phyloP scores from a whole-genome alignment of 2,888 invertebrate genomes.

The Aradus depressus region DNA sequence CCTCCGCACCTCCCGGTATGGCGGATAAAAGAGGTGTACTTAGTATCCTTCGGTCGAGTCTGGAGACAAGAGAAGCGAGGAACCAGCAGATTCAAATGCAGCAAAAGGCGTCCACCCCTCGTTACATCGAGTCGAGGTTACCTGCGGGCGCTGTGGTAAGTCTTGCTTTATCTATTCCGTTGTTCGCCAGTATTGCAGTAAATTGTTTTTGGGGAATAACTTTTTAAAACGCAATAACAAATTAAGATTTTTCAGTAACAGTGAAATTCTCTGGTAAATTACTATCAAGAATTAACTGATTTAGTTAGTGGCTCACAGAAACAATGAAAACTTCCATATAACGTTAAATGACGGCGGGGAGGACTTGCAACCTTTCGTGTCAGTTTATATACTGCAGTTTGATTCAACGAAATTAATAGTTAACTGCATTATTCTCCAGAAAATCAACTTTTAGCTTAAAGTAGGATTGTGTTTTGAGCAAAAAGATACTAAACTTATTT shows the following conservation, averaged over 20 bases:
- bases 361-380: too few relatives aligned
- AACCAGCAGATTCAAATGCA: constrained; percentile 40
- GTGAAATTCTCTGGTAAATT: neutral
- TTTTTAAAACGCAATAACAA: neutral
- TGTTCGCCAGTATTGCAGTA: neutral
- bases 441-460: too few relatives aligned
- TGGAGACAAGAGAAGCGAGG: constrained; percentile 48
- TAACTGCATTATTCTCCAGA: too few relatives aligned
- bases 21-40: constrained; percentile 52
- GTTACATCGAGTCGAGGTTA: neutral
- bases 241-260: neutral
- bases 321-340: too few relatives aligned
- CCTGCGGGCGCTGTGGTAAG: constrained; percentile 4
- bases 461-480: too few relatives aligned
- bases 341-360: too few relatives aligned
- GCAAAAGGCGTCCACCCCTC: too few relatives aligned
- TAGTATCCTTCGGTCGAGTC: constrained; percentile 56
- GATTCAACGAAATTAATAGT: too few relatives aligned
- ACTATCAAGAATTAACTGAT: neutral
- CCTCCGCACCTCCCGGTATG: constrained; percentile 27
- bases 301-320: too few relatives aligned
- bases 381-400: too few relatives aligned
- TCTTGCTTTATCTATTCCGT: too few relatives aligned
- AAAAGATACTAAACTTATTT: too few relatives aligned
- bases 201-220: neutral